Evolutionary conservation across 2,888 invertebrate genomes (phyloP), one percentile per base, ranked within the genome.

Genomic region (Drosophila atripex): DNA sequence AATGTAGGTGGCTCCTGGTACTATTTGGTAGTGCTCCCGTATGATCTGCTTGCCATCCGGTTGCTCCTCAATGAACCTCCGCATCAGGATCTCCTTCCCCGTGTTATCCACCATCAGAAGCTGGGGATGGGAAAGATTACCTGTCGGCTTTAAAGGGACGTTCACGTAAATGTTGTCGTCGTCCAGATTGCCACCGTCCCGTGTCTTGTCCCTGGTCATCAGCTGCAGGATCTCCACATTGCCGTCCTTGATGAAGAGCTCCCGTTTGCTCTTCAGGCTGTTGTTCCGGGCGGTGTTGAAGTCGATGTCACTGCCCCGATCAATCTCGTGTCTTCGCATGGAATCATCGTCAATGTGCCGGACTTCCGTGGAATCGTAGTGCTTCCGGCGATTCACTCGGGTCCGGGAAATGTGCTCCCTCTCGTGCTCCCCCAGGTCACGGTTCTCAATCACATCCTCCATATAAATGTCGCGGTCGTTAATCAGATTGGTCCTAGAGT

Each of bases 11-110:
- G 90, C 86, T 0, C 90, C 91, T 9, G 92, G 92, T 5, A 92
- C 89, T 38, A 92, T 90, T 68, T 92, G 92, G 66, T 91, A 92
- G 58, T 91, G 92, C 47, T 92, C 94, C 64, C 94, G 90, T 53
- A 94, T 94, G 75, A 93, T 92, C 76, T 94, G 94, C 56, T 93
- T 94, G 77, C 94, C 94, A 89, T 94, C 94, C 1, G 94, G 93
- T 88, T 95, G 96, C 90, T 97, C 97, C 88, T 96, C 95, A 73
- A 97, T 97, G 89, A 96, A 97, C 56, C 97, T 92, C 78, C 95
- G 94, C 94, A 97, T 95, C 2, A 97, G 92, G 73, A 97, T 94
- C 88, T 97, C 96, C 92, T 97, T 97, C 0, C 97, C 97, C 1
- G 96, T 96, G 78, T 95, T 95, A 76, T 95, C 95, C 12, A 95